A percentile compares a stretch with the other conserved stretches of the same genome.
Conservation (phyloP, 2,113 vertebrate species). For the Lonchura striata region DNA sequence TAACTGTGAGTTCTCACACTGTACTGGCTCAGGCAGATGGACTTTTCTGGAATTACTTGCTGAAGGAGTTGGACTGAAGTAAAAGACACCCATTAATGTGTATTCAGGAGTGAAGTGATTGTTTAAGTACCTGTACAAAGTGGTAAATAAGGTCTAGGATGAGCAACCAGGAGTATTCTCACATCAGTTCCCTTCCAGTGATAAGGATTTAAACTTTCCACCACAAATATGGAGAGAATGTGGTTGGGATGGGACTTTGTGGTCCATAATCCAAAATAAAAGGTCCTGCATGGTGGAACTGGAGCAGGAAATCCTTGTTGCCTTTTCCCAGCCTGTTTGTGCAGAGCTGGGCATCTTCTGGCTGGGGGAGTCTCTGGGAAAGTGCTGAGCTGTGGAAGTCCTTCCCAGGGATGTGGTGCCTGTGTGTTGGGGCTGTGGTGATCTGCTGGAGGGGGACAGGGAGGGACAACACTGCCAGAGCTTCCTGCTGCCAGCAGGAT, state of each 20-base stretch:
- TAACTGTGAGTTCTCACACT: not conserved
- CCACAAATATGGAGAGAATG: rapidly evolving
- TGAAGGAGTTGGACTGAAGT: not conserved
- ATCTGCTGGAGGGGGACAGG: not conserved
- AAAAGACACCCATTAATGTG: not conserved
- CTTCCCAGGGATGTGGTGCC: not conserved
- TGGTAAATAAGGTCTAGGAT: not conserved
- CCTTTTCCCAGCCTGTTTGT: not conserved
- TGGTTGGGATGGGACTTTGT: not conserved
- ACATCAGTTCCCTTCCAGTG: rapidly evolving
- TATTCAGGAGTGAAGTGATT: not conserved
- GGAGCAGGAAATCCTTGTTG: not conserved
- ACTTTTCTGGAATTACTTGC: slow-evolving; percentile 12
- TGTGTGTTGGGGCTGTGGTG: not conserved
- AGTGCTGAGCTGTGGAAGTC: not conserved
- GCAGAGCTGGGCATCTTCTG: not conserved
- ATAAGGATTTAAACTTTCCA: not conserved
- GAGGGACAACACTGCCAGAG: not conserved
- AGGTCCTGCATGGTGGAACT: not conserved
- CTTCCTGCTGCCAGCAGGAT: not conserved
- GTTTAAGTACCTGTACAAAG: not conserved
- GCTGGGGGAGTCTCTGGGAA: not conserved
- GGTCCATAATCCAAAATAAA: not conserved
- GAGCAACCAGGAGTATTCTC: not conserved
- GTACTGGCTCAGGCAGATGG: not conserved